phyloP scores from a whole-genome alignment of 2,113 vertebrate species.

The Solea senegalensis region DNA sequence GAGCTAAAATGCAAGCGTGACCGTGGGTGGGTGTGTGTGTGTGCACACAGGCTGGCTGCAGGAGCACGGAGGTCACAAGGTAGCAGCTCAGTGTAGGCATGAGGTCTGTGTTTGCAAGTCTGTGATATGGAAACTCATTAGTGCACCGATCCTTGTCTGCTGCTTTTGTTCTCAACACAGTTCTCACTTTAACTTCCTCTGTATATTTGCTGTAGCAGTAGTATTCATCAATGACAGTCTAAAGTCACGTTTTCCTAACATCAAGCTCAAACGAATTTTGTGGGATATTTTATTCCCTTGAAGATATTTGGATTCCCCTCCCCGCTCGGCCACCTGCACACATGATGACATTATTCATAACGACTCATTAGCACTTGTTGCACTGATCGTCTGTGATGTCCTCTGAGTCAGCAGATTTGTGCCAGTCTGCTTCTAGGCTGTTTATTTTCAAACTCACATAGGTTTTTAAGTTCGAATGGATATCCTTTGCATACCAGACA shows the following conservation, averaged over 20 bases:
- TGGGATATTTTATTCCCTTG: too few relatives aligned
- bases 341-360: too few relatives aligned
- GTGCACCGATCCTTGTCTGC: constrained; percentile 4
- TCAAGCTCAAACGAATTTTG: too few relatives aligned
- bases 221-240: background rate
- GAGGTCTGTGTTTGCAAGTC: constrained; percentile 49
- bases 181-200: background rate
- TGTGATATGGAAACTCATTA: constrained; percentile 54
- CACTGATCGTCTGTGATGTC: too few relatives aligned
- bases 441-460: too few relatives aligned
- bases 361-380: too few relatives aligned
- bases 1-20: background rate
- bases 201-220: background rate
- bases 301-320: too few relatives aligned
- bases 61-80: constrained; percentile 52
- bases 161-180: constrained; percentile 6
- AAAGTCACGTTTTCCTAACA: background rate
- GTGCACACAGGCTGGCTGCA: constrained; percentile 31
- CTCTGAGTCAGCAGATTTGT: too few relatives aligned
- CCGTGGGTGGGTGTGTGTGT: constrained; percentile 29
- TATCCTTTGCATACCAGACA: too few relatives aligned
- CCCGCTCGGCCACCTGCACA: too few relatives aligned
- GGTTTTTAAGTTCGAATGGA: too few relatives aligned
- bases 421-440: too few relatives aligned
- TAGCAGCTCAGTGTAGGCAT: constrained; percentile 65